Percentiles rank a stretch among this genome's conserved stretches.
Evolutionary conservation across 2,113 vertebrate genomes (phyloP).

Genomic region (Psettodes erumei): DNA sequence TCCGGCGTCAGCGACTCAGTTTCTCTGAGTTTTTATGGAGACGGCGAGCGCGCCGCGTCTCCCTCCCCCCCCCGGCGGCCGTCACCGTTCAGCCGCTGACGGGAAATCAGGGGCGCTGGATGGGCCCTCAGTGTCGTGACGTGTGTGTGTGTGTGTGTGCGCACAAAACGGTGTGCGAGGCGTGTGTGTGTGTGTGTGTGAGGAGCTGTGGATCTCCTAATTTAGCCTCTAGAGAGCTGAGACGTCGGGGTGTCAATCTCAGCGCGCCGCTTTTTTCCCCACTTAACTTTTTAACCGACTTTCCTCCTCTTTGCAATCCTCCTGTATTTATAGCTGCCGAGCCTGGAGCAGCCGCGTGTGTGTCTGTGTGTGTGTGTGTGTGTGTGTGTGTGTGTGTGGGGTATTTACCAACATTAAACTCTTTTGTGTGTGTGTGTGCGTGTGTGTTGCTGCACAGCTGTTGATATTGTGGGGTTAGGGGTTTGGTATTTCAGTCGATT

Average conservation of each 20-base stretch:
- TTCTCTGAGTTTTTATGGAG: too few species aligned
- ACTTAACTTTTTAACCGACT: conserved; percentile 84
- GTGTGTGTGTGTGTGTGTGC: conserved; percentile 14
- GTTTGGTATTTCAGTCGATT: conserved; percentile 81
- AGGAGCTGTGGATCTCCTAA: conserved; percentile 77
- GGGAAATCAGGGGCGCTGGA: conserved; percentile 60
- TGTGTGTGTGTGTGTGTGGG: conserved; percentile 46
- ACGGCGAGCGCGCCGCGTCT: background rate
- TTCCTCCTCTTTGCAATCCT: conserved; percentile 80
- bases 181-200: conserved; percentile 37
- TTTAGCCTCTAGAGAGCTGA: conserved; percentile 84
- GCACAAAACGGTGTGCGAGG: conserved; percentile 44
- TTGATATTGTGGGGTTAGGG: conserved; percentile 79
- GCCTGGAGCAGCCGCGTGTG: conserved; percentile 74
- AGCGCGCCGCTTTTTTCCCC: conserved; percentile 77
- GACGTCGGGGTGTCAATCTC: conserved; percentile 81
- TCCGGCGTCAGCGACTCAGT: too few species aligned
- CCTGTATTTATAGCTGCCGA: conserved; percentile 82
- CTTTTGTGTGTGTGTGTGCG: conserved; percentile 51
- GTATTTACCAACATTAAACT: conserved; percentile 80
- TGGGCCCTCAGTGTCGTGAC: conserved; percentile 58
- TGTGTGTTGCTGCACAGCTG: conserved; percentile 74
- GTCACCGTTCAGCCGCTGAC: conserved; percentile 71
- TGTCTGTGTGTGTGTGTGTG: conserved; percentile 25
- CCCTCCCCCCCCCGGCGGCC: conserved; percentile 48